Evolutionary conservation across 2,888 invertebrate species (phyloP).

Genomic region (Tipula lateralis): DNA sequence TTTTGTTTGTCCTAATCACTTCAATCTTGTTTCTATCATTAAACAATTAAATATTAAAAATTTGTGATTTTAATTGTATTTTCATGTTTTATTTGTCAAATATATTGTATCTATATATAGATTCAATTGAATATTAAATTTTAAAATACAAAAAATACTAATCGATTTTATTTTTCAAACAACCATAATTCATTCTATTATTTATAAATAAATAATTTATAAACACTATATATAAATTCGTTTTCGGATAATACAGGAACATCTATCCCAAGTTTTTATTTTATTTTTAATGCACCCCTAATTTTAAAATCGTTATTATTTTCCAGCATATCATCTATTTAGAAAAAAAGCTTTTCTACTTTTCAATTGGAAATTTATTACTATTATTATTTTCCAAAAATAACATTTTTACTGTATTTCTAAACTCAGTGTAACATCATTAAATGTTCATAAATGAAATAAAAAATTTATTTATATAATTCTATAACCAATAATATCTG

Average conservation of each 20-base stretch:
- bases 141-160: neutral
- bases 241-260: neutral
- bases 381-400: neutral
- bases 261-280: neutral
- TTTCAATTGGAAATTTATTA: conserved; percentile 19
- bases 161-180: neutral
- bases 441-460: conserved; percentile 32
- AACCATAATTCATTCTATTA: neutral
- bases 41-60: neutral
- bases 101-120: neutral
- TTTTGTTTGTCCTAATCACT: neutral
- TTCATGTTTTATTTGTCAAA: neutral
- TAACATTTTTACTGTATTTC: conserved; percentile 38
- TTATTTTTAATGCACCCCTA: conserved; percentile 3
- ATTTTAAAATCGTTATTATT: neutral
- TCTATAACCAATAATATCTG: neutral
- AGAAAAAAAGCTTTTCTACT: neutral
- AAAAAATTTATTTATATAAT: neutral
- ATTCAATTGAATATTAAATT: neutral
- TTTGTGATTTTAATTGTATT: neutral
- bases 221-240: neutral
- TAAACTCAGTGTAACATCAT: conserved; percentile 45
- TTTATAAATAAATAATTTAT: neutral
- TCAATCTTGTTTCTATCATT: neutral
- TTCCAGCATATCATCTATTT: neutral